Evolutionary conservation across 2,888 invertebrate species (phyloP), one percentile per base, ranked within the genome.

Genomic region (Philopedon plagiatum): DNA sequence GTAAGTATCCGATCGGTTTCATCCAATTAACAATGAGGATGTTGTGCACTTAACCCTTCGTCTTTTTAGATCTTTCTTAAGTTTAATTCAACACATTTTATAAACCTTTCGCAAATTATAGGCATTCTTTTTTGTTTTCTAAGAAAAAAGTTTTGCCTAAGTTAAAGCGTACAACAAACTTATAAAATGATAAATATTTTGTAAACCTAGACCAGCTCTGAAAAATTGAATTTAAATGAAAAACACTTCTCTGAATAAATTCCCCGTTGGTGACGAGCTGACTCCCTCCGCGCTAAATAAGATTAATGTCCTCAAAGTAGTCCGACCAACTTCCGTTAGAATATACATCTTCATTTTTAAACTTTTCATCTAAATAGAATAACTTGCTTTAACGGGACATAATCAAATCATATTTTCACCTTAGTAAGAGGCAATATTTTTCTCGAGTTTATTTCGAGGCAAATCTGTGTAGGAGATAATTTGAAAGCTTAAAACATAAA

Each of bases 201-300:
- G 19, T 19, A 32, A 18, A 41, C n/a, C 54, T 23, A 26, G 41
- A 13, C 29, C 11, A 23, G 39, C 39, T 37, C 44, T 44, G 49
- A 64, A 70, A 75, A 76, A 75, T 74, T 73, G 74, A 76, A 75
- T 76, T 73, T 63, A 60, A 66, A 69, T 71, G 71, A 72, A 75
- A 70, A 62, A 71, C 66, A 68, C 71, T 72, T 65, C 37, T 65
- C 65, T 71, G 74, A 65, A 75, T 75, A 73, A 75, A 75, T 76
- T 74, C 74, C 63, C 71, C 63, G 73, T 75, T 75, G 67, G 71
- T 57, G 71, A 41, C 29, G 56, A 57, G 65, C 19, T 11, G 57
- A 32, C 56, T 65, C 63, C 51, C 32, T 13, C 7, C 34, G 32
- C 32, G 19, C 34, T 65, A 65, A 65, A 65, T 65, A 65, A 65